These are phyloP conservation scores for Cochlearius cochlearius DNA, from an alignment of 2,113 vertebrate species.

Conservation along the genomic window DNA sequence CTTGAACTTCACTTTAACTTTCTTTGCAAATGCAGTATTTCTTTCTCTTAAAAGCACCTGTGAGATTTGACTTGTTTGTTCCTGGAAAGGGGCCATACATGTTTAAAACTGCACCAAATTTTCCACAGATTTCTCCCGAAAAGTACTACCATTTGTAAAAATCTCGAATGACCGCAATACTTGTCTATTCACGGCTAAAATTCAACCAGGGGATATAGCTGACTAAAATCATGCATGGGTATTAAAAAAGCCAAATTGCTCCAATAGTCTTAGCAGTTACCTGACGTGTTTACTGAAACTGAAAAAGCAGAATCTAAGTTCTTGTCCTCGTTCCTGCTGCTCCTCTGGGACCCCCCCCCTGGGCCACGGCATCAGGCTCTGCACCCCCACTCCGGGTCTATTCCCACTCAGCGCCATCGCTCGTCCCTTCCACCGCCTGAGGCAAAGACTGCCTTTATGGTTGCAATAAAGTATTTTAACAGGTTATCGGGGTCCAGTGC, in stretches of 20 bases:
- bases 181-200: not conserved
- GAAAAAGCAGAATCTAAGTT: not conserved
- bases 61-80: not conserved
- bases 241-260: not conserved
- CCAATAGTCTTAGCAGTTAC: not conserved
- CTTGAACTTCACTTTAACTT: not conserved
- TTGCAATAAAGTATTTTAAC: not conserved
- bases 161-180: not conserved
- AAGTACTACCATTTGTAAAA: not conserved
- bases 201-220: not conserved
- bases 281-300: not conserved
- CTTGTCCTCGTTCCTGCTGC: not conserved
- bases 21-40: not conserved
- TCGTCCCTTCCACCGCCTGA: not conserved
- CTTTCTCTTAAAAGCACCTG: not conserved
- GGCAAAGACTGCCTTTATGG: not conserved
- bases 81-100: not conserved
- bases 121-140: not conserved
- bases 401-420: not conserved
- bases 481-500: not conserved
- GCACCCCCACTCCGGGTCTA: accelerated
- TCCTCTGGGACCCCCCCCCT: not conserved
- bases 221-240: not conserved
- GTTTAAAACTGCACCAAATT: not conserved
- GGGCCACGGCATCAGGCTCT: not conserved